Evolutionary conservation across 2,113 vertebrate species (phyloP), one percentile per base, ranked within the genome.

Genomic region (Pollimyrus isidori): DNA sequence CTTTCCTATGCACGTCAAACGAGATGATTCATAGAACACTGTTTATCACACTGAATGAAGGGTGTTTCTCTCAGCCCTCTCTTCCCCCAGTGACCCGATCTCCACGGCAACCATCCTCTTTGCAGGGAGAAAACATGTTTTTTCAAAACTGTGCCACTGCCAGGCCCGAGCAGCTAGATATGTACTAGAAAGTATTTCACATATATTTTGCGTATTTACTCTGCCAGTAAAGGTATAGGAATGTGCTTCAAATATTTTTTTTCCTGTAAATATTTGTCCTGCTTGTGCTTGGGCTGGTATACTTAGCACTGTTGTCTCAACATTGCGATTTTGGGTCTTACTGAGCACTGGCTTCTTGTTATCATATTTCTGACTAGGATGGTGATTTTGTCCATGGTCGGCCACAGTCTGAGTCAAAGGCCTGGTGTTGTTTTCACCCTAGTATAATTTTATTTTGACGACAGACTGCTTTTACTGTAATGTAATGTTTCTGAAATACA

Each of bases 81-180:
- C 86, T 89, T 76, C 89, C 90, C 84, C 90, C 73, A 90, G 89
- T 91, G 17, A 15, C 49, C 87, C 21, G 1, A 90, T 94, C 50
- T 92, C 87, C 92, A 94, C 93, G 92, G 92, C 88, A 93, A 94
- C 92, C 73, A 90, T 93, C 92, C 87, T 90, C 23, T 84, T 87
- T 53, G 83, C 89, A 89, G 87, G 80, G 90, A 91, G 88, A 62
- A 89, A 88, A 90, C 46, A 90, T 86, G 90, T 86, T 91, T 92
- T 90, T 93, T 73, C 89, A 91, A 87, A 89, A 90, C 89, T 90
- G 42, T 80, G 84, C 89, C 56, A 83, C 1, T 76, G 45, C 49
- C 58, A 56, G 84, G 89, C 58, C 86, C 7, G 58, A 86, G 53
- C 83, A 88, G 62, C 13, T 7, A 50, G n/a, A 85, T n/a, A 13